Percentiles rank a stretch among this genome's conserved stretches.
Conservation (phyloP, 2,113 vertebrate species). For the Strix aluco region DNA sequence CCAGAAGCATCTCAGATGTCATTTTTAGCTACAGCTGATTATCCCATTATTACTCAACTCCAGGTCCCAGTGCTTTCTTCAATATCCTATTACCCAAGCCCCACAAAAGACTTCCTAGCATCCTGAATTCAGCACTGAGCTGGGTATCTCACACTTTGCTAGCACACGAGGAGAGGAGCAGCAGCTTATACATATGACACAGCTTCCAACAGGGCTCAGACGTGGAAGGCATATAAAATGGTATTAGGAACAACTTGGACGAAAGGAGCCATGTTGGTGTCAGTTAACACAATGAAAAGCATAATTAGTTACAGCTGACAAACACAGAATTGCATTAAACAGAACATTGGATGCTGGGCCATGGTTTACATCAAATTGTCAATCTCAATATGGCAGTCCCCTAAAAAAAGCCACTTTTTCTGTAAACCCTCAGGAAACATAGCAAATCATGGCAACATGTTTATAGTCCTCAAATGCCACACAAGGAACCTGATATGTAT, state of each 20-base stretch:
- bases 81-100: not conserved
- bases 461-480: conserved; percentile 75
- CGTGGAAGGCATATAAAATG: not conserved
- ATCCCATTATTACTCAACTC: not conserved
- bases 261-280: conserved; percentile 50
- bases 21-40: not conserved
- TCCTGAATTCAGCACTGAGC: not conserved
- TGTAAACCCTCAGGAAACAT: conserved; percentile 68
- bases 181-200: not conserved
- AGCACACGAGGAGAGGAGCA: not conserved
- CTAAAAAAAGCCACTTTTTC: conserved; percentile 48
- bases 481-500: conserved; percentile 67
- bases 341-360: conserved; percentile 59
- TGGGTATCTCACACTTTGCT: not conserved
- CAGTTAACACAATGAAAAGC: conserved; percentile 61
- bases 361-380: conserved; percentile 85
- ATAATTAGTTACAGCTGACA: conserved; percentile 76
- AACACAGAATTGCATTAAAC: conserved; percentile 58
- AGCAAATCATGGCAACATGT: conserved; percentile 77
- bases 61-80: not conserved
- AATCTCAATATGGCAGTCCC: conserved; percentile 72
- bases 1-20: not conserved
- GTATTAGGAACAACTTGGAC: conserved; percentile 1
- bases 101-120: not conserved
- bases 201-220: not conserved